A percentile compares a stretch with the other conserved stretches of the same genome.
Evolutionary conservation across 2,797 vertebrate genomes (phyloP).

Genomic region (Channallabes apus): DNA sequence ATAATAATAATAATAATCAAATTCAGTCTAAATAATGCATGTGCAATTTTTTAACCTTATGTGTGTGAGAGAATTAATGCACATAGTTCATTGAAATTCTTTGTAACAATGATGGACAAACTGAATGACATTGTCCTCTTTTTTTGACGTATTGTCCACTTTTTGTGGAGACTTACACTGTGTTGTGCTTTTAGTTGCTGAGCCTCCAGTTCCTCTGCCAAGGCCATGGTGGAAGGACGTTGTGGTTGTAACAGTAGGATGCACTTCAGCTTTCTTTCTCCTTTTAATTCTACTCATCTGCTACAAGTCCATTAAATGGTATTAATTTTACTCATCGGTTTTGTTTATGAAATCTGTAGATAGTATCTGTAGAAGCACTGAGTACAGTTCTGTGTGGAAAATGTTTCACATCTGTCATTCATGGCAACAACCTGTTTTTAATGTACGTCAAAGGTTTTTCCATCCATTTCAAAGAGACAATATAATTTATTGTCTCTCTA

Average conservation of each 20-base stretch:
- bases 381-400: not conserved
- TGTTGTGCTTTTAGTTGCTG: conserved; percentile 70
- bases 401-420: not conserved
- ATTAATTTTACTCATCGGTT: conserved; percentile 32
- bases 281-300: conserved; percentile 92
- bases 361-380: not conserved
- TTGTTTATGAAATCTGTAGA: not conserved
- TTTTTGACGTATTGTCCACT: not conserved
- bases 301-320: conserved; percentile 99
- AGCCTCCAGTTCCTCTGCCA: conserved; percentile 70
- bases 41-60: not conserved
- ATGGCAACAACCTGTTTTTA: not conserved
- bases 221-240: conserved; percentile 89
- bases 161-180: conserved; percentile 24
- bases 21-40: not conserved
- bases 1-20: not conserved
- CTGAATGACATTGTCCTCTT: not conserved
- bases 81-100: not conserved
- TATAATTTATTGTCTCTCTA: not conserved
- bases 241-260: conserved; percentile 85
- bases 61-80: not conserved
- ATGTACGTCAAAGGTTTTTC: not conserved
- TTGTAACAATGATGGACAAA: not conserved
- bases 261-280: conserved; percentile 85
- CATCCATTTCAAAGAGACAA: not conserved